Evolutionary conservation across 2,797 vertebrate genomes (phyloP), one percentile per base, ranked within the genome.

Genomic region (Syngnathus rostellatus): DNA sequence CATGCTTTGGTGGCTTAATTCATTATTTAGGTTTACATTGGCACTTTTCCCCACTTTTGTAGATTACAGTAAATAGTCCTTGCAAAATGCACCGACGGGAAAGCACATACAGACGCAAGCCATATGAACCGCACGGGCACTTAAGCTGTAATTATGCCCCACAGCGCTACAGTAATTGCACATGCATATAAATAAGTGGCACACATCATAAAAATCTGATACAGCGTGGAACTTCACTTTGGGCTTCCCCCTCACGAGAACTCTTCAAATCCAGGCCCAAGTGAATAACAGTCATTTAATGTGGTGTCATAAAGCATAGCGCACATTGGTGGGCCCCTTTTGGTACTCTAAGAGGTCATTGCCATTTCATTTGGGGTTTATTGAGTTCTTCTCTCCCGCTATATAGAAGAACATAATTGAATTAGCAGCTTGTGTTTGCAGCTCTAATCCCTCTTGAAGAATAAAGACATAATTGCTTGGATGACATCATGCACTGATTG

Each of bases 151-250:
- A 86, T 86, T 81, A 78, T 62, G 73, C 75, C 67, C 65, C 66
- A 41, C 76, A 73, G 78, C 69, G 70, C 72, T 58, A 57, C 75
- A 70, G 68, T 80, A 80, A 86, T 85, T 87, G 83, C 75, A 60
- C 72, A 60, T 74, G 66, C 43, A 40, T 77, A 84, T 82, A 86
- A 84, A 84, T 85, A 87, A 82, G 82, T 58, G 65, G 67, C 69
- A 81, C 79, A 86, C 82, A 59, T 81, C 72, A 80, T 88, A 81
- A 89, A 89, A 89, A 76, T 60, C 54, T 69, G 66, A 72, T 70
- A 72, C 80, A 71, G 78, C 75, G 70, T 83, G 83, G 79, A 75
- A 74, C 75, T 75, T 76, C 48, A 68, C 77, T 85, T 77, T 70
- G 69, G 76, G 72, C 41, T 66, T 25, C 65, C 68, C 66, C 7